Percentiles rank a stretch among this genome's conserved stretches.
Evolutionary conservation across 1,140 invertebrate genomes (phyloP).

Genomic region (Drosophila persimilis): DNA sequence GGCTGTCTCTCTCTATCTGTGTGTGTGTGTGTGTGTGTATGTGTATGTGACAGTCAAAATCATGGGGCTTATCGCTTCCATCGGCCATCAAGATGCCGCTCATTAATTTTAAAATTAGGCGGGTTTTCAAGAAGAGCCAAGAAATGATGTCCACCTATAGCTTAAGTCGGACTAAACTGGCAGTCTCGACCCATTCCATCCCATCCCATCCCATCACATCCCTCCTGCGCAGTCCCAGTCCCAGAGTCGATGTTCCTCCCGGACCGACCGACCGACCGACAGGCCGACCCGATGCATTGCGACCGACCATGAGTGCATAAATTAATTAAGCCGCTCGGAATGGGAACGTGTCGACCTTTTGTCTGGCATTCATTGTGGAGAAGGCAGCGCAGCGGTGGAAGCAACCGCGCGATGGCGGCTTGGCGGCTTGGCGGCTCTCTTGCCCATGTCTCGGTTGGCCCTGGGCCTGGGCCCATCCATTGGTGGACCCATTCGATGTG

Average conservation of each 20-base stretch:
- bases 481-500: too few relatives aligned
- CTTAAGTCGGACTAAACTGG: slow-evolving; percentile 58
- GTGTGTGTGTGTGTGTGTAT: slow-evolving; percentile 15
- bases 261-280: too few relatives aligned
- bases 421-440: slow-evolving; percentile 14
- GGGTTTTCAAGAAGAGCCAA: slow-evolving; percentile 73
- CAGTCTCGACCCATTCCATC: slow-evolving; percentile 2
- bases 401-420: slow-evolving; percentile 54
- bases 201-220: not conserved
- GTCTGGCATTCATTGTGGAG: slow-evolving; percentile 73
- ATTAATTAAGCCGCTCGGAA: slow-evolving; percentile 82
- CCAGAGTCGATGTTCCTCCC: too few relatives aligned
- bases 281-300: slow-evolving; percentile 53
- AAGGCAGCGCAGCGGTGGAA: slow-evolving; percentile 15
- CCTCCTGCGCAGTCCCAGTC: slow-evolving; percentile 4
- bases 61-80: slow-evolving; percentile 78
- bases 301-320: slow-evolving; percentile 78
- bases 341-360: slow-evolving; percentile 82
- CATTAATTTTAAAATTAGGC: slow-evolving; percentile 83
- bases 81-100: slow-evolving; percentile 83
- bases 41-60: slow-evolving; percentile 66
- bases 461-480: not conserved
- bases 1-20: slow-evolving; percentile 15
- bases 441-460: slow-evolving; percentile 1
- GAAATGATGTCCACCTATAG: slow-evolving; percentile 71